Percentiles rank a stretch among this genome's conserved stretches.
These are phyloP conservation scores for Halisarca cf. caerulea DNA, from an alignment of 37 sponge, comb jelly and placozoan genomes.

Conservation along the genomic window DNA sequence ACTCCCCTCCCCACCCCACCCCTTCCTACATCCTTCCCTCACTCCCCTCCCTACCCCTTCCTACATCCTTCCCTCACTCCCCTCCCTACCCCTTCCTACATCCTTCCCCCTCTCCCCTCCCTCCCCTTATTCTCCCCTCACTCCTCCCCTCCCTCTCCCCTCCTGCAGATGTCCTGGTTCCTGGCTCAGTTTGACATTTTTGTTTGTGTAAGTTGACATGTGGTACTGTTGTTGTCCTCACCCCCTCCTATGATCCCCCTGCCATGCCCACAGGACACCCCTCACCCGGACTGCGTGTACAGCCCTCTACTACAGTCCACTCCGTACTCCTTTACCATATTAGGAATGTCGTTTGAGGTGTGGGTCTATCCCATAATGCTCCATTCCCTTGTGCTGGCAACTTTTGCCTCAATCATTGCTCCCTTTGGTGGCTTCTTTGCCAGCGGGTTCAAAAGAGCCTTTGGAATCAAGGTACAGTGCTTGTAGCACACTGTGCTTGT, in stretches of 20 bases:
- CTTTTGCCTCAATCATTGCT: conserved; percentile 95
- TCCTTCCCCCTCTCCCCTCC: too few relatives aligned
- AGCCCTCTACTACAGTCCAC: conserved; percentile 26
- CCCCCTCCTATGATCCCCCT: background rate
- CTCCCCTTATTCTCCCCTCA: too few relatives aligned
- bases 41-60: too few relatives aligned
- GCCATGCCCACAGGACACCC: background rate
- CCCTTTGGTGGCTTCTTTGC: conserved; percentile 99
- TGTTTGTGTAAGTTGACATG: conserved; percentile 68
- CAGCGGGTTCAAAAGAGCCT: conserved; percentile 97
- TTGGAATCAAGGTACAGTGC: conserved; percentile 80
- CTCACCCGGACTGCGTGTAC: background rate
- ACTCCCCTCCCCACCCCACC: too few relatives aligned
- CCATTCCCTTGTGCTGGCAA: conserved; percentile 83
- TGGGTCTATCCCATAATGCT: conserved; percentile 75
- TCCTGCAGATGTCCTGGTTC: conserved; percentile 60
- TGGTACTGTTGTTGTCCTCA: background rate
- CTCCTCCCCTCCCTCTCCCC: background rate
- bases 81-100: too few relatives aligned
- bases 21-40: too few relatives aligned
- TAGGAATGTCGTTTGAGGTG: background rate
- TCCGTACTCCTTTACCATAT: conserved; percentile 21
- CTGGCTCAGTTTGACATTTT: conserved; percentile 71
- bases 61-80: too few relatives aligned
- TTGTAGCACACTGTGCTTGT: too few relatives aligned